phyloP scores from a whole-genome alignment of 1,140 invertebrate species.

The Melanaphis sacchari region DNA sequence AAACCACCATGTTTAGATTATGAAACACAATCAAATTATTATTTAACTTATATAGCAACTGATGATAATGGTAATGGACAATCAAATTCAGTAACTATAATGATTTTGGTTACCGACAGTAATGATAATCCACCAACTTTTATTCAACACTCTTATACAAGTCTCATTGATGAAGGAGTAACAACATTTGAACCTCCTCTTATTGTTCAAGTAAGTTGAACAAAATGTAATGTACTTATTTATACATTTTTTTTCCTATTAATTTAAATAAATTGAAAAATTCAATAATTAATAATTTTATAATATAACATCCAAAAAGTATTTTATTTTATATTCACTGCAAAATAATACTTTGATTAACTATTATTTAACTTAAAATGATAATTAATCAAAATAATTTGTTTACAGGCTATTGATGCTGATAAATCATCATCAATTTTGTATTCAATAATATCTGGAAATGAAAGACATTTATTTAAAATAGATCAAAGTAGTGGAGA shows the following conservation, averaged over 20 bases:
- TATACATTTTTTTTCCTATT: not conserved
- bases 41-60: conserved; percentile 85
- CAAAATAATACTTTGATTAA: not conserved
- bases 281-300: not conserved
- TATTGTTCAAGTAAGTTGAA: conserved; percentile 61
- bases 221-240: not conserved
- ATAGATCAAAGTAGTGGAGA: conserved; percentile 75
- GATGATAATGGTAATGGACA: conserved; percentile 83
- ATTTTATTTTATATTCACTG: not conserved
- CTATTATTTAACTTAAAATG: not conserved
- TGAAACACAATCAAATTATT: conserved; percentile 83
- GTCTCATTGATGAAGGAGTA: conserved; percentile 84
- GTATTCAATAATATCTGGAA: conserved; percentile 76
- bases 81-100: conserved; percentile 77
- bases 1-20: conserved; percentile 81
- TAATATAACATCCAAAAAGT: not conserved
- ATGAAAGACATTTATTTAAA: conserved; percentile 71
- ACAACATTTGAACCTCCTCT: conserved; percentile 77
- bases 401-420: conserved; percentile 77
- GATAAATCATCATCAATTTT: conserved; percentile 82
- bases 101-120: conserved; percentile 79
- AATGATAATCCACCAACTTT: conserved; percentile 89
- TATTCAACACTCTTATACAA: conserved; percentile 74
- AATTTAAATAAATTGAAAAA: not conserved
- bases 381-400: conserved; percentile 39